Evolutionary conservation across 1,140 invertebrate genomes (phyloP), one percentile per base, ranked within the genome.

Genomic region (Drosophila truncata): DNA sequence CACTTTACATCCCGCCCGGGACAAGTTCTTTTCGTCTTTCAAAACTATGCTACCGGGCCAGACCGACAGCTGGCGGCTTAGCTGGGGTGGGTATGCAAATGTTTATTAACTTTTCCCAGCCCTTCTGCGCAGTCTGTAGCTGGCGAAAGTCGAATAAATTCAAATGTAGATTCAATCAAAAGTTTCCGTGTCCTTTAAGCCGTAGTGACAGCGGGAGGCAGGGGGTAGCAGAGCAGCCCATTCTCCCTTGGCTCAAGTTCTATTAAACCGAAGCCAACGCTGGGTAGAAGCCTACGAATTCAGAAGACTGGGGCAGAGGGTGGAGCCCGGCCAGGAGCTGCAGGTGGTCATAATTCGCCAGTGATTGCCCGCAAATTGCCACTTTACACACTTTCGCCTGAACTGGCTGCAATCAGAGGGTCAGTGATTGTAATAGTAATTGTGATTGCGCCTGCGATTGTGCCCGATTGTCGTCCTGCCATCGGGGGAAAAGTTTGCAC

Each of bases 121-220:
- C 20, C 52, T 20, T 7, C 52, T 37, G n/a, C 11, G n/a, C 18
- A 33, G 41, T 25, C 63, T 49, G 27, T 37, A 64, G 10, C 18
- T 18, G 54, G 8, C 37, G 33, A 52, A 78, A 60, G 73, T 52
- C 39, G 61, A 77, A 77, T 65, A 85, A 72, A 70, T 70, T 85
- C 35, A 78, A 82, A 78, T 81, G 37, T 41, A 49, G 67, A 85
- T 78, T 78, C 69, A 81, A 86, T 81, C 63, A 78, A 86, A 85
- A 81, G 50, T 86, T 81, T 70, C 52, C 18, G 20, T 23, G 35
- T 18, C 37, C 52, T 18, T 7, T 25, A n/a, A 33, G 61, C 27
- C 27, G 42, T 29, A 5, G 14, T 20, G 47, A 23, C 33, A 49
- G 35, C 18, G n/a, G 29, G 11, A 13, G 27, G 18, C 41, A 20